Percentiles rank a stretch among this genome's conserved stretches.
These are phyloP conservation scores for Drosophila parabipectinata DNA, from an alignment of 1,140 invertebrate genomes.

Conservation along the genomic window DNA sequence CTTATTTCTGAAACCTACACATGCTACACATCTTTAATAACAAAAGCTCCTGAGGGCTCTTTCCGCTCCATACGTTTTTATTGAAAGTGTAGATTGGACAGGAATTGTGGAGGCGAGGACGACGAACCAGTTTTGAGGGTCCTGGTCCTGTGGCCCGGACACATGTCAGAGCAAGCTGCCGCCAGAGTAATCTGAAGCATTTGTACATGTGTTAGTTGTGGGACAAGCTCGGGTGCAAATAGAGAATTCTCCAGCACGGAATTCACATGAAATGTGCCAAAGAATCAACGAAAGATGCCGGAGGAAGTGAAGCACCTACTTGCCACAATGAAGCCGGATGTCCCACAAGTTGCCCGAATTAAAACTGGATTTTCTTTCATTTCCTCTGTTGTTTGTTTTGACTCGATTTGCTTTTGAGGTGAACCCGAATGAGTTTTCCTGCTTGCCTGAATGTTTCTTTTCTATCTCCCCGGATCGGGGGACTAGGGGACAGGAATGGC, in stretches of 20 bases:
- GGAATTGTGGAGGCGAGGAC: not conserved
- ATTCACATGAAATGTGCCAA: constrained; percentile 50
- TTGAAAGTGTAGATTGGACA: constrained; percentile 6
- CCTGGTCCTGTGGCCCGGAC: constrained; percentile 18
- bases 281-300: constrained; percentile 47
- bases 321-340: constrained; percentile 24
- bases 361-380: constrained; percentile 48
- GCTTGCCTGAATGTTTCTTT: constrained; percentile 43
- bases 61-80: constrained; percentile 2
- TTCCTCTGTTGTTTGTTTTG: constrained; percentile 23
- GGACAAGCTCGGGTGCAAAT: constrained; percentile 44
- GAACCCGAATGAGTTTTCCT: constrained; percentile 61
- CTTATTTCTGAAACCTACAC: not conserved
- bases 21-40: not conserved
- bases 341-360: constrained; percentile 37
- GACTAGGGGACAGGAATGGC: constrained; percentile 26
- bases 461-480: constrained; percentile 1
- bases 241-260: constrained; percentile 50
- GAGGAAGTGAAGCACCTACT: constrained; percentile 29
- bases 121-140: constrained; percentile 18
- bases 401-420: constrained; percentile 49
- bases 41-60: not conserved
- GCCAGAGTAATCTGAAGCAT: constrained; percentile 36
- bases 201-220: constrained; percentile 51
- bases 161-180: constrained; percentile 43